Percentiles rank a stretch among this genome's conserved stretches.
phyloP scores from a whole-genome alignment of 2,113 vertebrate genomes.

The Ptyas mucosa region DNA sequence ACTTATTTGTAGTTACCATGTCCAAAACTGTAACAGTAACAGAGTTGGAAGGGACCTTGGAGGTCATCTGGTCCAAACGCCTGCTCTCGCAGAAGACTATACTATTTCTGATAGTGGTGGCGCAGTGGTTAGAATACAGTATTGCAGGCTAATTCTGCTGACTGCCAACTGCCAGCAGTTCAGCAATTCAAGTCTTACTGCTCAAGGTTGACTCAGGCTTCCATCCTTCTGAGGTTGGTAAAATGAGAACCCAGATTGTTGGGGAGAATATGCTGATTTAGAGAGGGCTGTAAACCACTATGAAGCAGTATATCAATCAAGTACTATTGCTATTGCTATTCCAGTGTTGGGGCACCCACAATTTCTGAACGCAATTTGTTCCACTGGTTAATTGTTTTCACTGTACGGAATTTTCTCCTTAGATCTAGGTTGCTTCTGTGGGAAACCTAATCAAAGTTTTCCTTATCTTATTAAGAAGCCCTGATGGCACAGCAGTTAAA shows the following conservation, averaged over 20 bases:
- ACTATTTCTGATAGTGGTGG: not conserved
- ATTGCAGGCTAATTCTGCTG: not conserved
- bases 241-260: not conserved
- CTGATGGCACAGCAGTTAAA: not conserved
- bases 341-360: not conserved
- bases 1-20: not conserved
- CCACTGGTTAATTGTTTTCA: not conserved
- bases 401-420: not conserved
- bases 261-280: not conserved
- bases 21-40: not conserved
- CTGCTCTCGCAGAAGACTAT: not conserved
- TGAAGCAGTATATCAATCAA: not conserved
- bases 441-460: not conserved
- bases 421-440: not conserved
- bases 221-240: not conserved
- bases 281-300: not conserved
- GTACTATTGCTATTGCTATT: not conserved
- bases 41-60: not conserved
- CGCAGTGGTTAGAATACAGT: not conserved
- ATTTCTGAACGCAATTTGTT: not conserved
- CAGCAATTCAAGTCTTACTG: not conserved
- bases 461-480: not conserved
- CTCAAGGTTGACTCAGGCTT: not conserved
- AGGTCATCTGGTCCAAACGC: not conserved
- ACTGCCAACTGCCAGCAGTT: not conserved